Conservation (phyloP, 2,888 invertebrate genomes). For the Perizoma flavofasciatum region DNA sequence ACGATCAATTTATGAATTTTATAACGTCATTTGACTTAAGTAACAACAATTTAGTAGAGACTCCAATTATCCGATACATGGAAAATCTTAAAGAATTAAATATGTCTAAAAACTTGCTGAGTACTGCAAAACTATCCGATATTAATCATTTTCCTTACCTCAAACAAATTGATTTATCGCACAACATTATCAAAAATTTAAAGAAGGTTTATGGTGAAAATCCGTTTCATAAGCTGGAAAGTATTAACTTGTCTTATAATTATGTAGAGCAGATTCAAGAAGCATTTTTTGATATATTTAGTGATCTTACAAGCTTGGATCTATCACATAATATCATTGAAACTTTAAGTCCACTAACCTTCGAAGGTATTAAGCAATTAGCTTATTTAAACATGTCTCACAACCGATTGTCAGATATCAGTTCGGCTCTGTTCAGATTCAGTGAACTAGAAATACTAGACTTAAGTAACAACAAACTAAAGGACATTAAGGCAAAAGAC, state of each 20-base stretch:
- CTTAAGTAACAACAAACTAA: constrained; percentile 55
- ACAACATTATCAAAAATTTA: constrained; percentile 55
- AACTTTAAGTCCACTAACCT: constrained; percentile 47
- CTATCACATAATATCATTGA: constrained; percentile 60
- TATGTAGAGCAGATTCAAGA: constrained; percentile 50
- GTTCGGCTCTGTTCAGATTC: constrained; percentile 58
- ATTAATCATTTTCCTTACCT: constrained; percentile 39
- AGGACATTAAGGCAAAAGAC: constrained; percentile 45
- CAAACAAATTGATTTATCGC: constrained; percentile 55
- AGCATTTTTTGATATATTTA: constrained; percentile 50
- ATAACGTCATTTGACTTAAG: constrained; percentile 51
- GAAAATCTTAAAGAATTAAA: constrained; percentile 47
- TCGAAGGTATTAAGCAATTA: constrained; percentile 60
- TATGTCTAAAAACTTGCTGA: constrained; percentile 52
- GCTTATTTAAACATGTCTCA: constrained; percentile 52
- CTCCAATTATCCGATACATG: constrained; percentile 48
- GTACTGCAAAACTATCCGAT: constrained; percentile 51
- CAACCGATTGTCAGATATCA: constrained; percentile 56
- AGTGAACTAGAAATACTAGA: constrained; percentile 50
- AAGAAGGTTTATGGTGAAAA: constrained; percentile 29
- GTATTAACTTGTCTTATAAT: constrained; percentile 60
- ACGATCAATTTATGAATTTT: not conserved
- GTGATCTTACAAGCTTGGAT: constrained; percentile 52
- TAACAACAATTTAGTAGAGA: constrained; percentile 38
- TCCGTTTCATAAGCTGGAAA: constrained; percentile 44